These are phyloP conservation scores for Keiferia lycopersicella DNA, from an alignment of 2,888 invertebrate species.

Conservation along the genomic window DNA sequence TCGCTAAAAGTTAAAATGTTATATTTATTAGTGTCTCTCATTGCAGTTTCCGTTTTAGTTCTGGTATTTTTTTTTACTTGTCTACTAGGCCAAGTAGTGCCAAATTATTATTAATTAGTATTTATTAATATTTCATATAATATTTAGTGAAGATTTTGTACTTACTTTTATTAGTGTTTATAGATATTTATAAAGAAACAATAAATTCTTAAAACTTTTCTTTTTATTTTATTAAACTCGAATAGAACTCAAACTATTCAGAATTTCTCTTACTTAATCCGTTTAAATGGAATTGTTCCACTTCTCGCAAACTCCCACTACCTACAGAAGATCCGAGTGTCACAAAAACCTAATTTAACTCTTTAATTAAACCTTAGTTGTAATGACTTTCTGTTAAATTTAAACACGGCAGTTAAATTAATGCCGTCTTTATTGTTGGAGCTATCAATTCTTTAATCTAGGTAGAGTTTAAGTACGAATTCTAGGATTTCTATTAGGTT, in stretches of 20 bases:
- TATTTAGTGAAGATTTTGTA: no score
- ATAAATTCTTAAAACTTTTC: no score
- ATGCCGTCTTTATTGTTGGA: neutral
- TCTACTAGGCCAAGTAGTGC: no score
- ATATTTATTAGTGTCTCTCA: no score
- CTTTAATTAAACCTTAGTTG: constrained; percentile 5
- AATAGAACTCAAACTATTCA: neutral
- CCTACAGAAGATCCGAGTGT: neutral
- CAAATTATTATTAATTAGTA: no score
- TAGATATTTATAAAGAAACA: no score
- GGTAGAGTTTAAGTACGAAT: neutral
- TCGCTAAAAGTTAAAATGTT: no score
- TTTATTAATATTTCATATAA: no score
- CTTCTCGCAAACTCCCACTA: neutral
- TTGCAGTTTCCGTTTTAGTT: no score
- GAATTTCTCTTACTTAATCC: neutral
- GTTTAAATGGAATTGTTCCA: neutral
- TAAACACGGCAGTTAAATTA: neutral
- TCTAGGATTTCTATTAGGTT: neutral
- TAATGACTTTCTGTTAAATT: constrained; percentile 9
- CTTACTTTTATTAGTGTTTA: no score
- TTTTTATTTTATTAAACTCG: no score
- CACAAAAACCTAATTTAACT: constrained; percentile 17
- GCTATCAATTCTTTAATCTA: constrained; percentile 3
- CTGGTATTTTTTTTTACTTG: no score